A percentile compares a stretch with the other conserved stretches of the same genome.
phyloP scores from a whole-genome alignment of 2,888 invertebrate species.

The Dasysyrphus tricinctus region DNA sequence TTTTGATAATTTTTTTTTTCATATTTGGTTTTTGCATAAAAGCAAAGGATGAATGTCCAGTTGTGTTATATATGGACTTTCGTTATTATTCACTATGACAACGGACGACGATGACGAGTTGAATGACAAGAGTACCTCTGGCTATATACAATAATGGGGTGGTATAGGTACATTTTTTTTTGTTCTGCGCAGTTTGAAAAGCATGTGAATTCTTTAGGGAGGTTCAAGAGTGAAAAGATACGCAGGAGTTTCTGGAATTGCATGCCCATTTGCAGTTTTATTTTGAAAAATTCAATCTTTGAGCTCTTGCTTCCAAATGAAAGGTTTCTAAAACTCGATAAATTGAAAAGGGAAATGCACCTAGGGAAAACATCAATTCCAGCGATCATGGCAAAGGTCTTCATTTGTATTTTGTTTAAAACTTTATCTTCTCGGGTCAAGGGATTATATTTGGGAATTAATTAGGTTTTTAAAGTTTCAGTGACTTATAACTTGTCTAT shows the following conservation, averaged over 20 bases:
- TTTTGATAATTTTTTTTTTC: slow-evolving; percentile 26
- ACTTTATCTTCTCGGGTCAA: too few species aligned
- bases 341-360: slow-evolving; percentile 16
- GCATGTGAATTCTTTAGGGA: slow-evolving; percentile 44
- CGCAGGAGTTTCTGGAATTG: not conserved
- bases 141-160: not conserved
- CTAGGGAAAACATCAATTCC: not conserved
- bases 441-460: too few species aligned
- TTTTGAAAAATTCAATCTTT: slow-evolving; percentile 25
- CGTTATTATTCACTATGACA: slow-evolving; percentile 52
- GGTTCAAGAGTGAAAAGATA: not conserved
- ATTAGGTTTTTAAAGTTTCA: too few species aligned
- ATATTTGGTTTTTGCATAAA: slow-evolving; percentile 71
- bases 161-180: not conserved
- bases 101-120: slow-evolving; percentile 15
- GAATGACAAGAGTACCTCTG: slow-evolving; percentile 21
- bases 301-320: not conserved
- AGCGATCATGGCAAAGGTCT: not conserved
- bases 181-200: slow-evolving; percentile 37
- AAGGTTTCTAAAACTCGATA: slow-evolving; percentile 16
- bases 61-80: slow-evolving; percentile 56
- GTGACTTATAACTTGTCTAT: too few species aligned
- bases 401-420: too few species aligned
- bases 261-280: not conserved
- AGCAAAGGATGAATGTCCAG: slow-evolving; percentile 64